Base-by-base conservation (phyloP, 2,113 vertebrate species). In the Daphoenositta chrysoptera region DNA sequence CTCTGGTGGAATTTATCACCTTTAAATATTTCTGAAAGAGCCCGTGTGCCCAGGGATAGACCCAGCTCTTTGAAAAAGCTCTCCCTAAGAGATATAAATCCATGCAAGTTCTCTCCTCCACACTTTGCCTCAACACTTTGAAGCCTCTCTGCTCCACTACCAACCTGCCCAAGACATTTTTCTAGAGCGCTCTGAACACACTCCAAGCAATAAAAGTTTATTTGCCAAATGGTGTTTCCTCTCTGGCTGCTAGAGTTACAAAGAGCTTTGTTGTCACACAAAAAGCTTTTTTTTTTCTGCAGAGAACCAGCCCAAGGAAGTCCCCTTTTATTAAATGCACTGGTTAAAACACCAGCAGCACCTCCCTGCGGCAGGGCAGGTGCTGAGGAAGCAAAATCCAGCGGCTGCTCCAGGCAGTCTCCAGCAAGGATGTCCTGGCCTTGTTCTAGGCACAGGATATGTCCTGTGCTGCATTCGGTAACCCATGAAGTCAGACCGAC, bases 301-400 rank as follows among this genome's bases (percentile, higher is more conserved):
- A 68, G 61, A 51, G n/a, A 28, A 23, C 26, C 33, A 17, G 77
- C 30, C 61, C n/a, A 22, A 44, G 45, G 24, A 31, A 13, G 33
- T 40, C 30, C 7, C 14, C 8, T 53, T 63, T 54, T 35, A 50
- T 15, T 44, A 24, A 26, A 87, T 37, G 2, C 44, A 24, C 40
- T 31, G 16, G 22, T 27, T 28, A 64, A 45, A 73, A n/a, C 28
- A 51, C 23, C 56, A 78, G 65, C 39, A 65, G 39, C 53, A 31
- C 8, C 26, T 69, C 48, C 16, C 28, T 17, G 3, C 0, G 5
- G 54, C 61, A 50, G 61, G 73, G 21, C 27, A 44, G 45, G 39
- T 0, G 0, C 20, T 10, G 33, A 28, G 45, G 15, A 39, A 48
- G 10, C 4, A 1, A 58, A 42, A 39, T 3, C 35, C 73, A 39